Conservation (phyloP, 2,113 vertebrate species). For the Syrrhaptes paradoxus region DNA sequence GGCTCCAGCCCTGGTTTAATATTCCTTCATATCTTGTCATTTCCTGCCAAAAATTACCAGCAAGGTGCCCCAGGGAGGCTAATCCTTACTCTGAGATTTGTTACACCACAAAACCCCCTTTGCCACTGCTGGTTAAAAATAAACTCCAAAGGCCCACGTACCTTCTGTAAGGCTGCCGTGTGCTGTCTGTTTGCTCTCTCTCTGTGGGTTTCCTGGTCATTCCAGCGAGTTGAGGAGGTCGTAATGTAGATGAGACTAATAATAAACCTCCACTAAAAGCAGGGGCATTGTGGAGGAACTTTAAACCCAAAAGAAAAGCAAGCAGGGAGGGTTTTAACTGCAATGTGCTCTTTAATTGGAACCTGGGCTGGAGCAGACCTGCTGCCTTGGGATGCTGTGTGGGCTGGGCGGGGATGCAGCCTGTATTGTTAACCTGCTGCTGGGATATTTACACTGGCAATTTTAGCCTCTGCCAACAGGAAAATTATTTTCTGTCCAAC, state of each 20-base stretch:
- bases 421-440: neutral
- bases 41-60: neutral
- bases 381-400: neutral
- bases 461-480: neutral
- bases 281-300: neutral
- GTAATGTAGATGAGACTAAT: neutral
- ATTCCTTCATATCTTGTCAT: neutral
- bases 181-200: neutral
- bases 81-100: neutral
- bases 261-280: neutral
- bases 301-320: neutral
- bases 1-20: neutral
- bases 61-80: neutral
- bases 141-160: neutral
- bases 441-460: neutral
- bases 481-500: neutral
- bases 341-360: neutral
- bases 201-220: neutral
- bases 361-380: conserved; percentile 4
- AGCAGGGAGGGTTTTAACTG: neutral
- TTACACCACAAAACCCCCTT: neutral
- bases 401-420: neutral
- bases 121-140: neutral
- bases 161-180: neutral
- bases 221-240: neutral